Evolutionary conservation across 2,888 invertebrate species (phyloP).

Genomic region (Blera fallax): DNA sequence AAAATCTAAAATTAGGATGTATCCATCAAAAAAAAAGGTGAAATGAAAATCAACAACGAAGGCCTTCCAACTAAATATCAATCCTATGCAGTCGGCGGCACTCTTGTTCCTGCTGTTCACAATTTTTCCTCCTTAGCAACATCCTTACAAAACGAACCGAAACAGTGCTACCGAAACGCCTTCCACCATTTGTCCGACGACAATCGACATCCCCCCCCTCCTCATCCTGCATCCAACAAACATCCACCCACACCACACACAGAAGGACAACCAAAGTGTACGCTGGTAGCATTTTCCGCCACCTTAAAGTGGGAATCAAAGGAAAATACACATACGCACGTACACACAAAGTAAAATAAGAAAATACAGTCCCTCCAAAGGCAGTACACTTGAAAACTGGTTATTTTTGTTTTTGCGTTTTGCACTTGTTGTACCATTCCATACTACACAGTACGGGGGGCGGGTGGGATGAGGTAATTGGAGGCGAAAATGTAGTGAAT

Average conservation of each 20-base stretch:
- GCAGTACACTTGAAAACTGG: slow-evolving; percentile 54
- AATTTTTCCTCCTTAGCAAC: slow-evolving; percentile 60
- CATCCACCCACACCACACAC: background rate
- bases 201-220: background rate
- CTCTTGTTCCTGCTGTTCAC: background rate
- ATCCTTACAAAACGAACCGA: slow-evolving; percentile 42
- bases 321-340: slow-evolving; percentile 11
- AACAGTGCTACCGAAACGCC: background rate
- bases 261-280: slow-evolving; percentile 35
- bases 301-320: slow-evolving; percentile 43
- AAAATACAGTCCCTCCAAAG: slow-evolving; percentile 67
- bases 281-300: slow-evolving; percentile 50
- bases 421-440: slow-evolving; percentile 64
- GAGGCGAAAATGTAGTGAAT: background rate
- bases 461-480: background rate
- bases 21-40: slow-evolving; percentile 22
- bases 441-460: background rate
- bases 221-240: background rate
- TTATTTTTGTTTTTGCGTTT: slow-evolving; percentile 55
- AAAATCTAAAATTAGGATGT: slow-evolving; percentile 43
- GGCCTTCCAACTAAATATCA: background rate
- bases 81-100: background rate
- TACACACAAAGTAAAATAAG: slow-evolving; percentile 26
- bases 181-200: slow-evolving; percentile 1
- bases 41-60: slow-evolving; percentile 6